These are phyloP conservation scores for Eledone cirrhosa DNA, from an alignment of 2,888 invertebrate species.

Conservation along the genomic window DNA sequence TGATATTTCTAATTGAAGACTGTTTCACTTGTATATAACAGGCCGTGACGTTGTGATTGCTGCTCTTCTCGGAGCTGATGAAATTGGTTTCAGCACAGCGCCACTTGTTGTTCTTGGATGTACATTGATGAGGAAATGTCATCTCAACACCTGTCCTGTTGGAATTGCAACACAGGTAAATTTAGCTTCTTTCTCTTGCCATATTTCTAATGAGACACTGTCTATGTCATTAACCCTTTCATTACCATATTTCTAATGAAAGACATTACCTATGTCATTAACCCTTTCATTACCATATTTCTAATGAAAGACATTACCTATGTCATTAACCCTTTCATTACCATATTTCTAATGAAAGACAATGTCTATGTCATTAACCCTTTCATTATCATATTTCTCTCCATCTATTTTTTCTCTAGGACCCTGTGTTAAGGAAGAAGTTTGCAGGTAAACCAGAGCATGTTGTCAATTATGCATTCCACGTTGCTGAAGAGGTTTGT, in stretches of 20 bases:
- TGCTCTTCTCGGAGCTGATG: slow-evolving; percentile 95
- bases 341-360: too few relatives aligned
- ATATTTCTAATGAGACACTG: too few relatives aligned
- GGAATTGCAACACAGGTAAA: slow-evolving; percentile 92
- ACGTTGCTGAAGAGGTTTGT: slow-evolving; percentile 93
- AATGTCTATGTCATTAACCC: too few relatives aligned
- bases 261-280: too few relatives aligned
- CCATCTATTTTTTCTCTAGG: slow-evolving; percentile 71
- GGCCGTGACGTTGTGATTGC: slow-evolving; percentile 96
- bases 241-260: too few relatives aligned
- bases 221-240: too few relatives aligned
- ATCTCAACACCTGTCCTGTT: slow-evolving; percentile 98
- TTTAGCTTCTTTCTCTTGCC: background rate
- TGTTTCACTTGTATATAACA: too few relatives aligned
- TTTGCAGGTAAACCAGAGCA: slow-evolving; percentile 98
- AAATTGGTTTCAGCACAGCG: slow-evolving; percentile 98
- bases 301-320: too few relatives aligned
- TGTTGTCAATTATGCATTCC: slow-evolving; percentile 95
- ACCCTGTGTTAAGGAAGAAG: slow-evolving; percentile 92
- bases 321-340: too few relatives aligned
- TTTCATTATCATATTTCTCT: too few relatives aligned
- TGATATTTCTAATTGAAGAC: too few relatives aligned
- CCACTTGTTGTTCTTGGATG: slow-evolving; percentile 97
- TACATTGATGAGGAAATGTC: slow-evolving; percentile 99
- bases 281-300: too few relatives aligned